These are phyloP conservation scores for Nasua narica DNA, from an alignment of 2,797 vertebrate genomes.

Conservation along the genomic window DNA sequence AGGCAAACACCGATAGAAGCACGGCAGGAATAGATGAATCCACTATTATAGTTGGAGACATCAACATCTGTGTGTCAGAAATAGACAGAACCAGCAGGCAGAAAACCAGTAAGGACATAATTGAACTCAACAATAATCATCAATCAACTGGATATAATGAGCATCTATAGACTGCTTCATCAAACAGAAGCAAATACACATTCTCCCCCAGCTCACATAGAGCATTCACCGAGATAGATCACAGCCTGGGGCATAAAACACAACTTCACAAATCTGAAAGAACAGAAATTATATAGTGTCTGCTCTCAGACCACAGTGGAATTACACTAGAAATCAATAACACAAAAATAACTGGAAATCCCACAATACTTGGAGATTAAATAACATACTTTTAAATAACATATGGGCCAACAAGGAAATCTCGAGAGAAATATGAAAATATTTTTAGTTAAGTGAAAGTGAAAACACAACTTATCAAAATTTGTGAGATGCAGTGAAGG, in stretches of 20 bases:
- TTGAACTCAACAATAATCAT: not conserved
- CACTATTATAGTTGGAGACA: not conserved
- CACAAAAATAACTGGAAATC: not conserved
- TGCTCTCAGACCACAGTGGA: not conserved
- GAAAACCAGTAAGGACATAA: not conserved
- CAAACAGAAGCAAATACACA: not conserved
- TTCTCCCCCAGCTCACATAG: not conserved
- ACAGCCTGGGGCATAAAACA: not conserved
- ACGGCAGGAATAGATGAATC: not conserved
- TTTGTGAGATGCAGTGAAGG: not conserved
- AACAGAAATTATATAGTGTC: not conserved
- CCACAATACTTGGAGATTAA: not conserved
- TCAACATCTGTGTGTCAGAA: not conserved
- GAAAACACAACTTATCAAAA: not conserved
- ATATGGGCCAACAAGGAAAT: not conserved
- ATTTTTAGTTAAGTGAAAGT: not conserved
- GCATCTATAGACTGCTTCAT: not conserved
- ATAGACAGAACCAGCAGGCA: not conserved
- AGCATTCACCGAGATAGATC: not conserved
- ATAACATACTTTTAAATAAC: not conserved
- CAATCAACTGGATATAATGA: not conserved
- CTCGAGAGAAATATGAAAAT: not conserved
- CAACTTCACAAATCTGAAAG: not conserved
- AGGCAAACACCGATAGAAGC: not conserved
- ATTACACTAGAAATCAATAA: not conserved